These are phyloP conservation scores for Brachionus koreanus DNA, from an alignment of 1,140 invertebrate genomes.

Conservation along the genomic window DNA sequence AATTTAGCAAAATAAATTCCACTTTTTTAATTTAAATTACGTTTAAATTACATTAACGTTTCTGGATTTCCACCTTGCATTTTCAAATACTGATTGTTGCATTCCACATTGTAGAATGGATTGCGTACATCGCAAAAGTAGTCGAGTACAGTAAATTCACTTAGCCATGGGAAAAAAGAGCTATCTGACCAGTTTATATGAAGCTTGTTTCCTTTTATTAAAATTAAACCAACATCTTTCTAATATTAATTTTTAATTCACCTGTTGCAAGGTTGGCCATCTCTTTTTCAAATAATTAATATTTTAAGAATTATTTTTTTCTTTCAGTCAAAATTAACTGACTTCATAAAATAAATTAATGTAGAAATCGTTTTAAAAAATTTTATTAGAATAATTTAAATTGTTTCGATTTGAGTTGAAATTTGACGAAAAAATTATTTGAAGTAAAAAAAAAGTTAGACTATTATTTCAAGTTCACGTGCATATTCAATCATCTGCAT, in stretches of 20 bases:
- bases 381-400: slow-evolving; percentile 6
- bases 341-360: not conserved
- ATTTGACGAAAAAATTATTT: not conserved
- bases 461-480: slow-evolving; percentile 97
- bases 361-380: not conserved
- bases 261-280: slow-evolving; percentile 7
- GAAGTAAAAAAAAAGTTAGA: slow-evolving; percentile 63
- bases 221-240: not conserved
- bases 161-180: slow-evolving; percentile 38
- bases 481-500: slow-evolving; percentile 93
- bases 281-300: not conserved
- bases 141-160: slow-evolving; percentile 35
- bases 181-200: slow-evolving; percentile 43
- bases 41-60: not conserved
- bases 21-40: not conserved
- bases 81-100: slow-evolving; percentile 27
- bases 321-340: slow-evolving; percentile 1
- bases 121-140: slow-evolving; percentile 38
- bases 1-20: not conserved
- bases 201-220: slow-evolving; percentile 28
- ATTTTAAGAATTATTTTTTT: not conserved
- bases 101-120: slow-evolving; percentile 42
- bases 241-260: not conserved
- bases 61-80: slow-evolving; percentile 38
- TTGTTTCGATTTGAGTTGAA: not conserved